These are phyloP conservation scores for Vesta saturnalis DNA, from an alignment of 2,888 invertebrate genomes.

Conservation along the genomic window DNA sequence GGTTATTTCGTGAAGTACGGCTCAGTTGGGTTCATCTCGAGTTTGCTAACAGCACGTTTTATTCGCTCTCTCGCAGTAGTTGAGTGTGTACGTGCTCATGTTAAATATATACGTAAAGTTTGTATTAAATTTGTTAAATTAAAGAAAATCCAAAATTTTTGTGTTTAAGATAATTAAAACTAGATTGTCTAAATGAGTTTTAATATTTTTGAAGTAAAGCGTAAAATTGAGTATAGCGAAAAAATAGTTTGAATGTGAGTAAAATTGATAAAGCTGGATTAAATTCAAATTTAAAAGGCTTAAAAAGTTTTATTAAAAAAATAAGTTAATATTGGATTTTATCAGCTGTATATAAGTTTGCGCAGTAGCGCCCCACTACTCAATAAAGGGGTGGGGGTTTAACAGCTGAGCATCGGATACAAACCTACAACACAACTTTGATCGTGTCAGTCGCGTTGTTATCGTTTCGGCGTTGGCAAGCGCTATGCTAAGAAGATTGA, in stretches of 20 bases:
- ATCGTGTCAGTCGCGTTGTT: slow-evolving; percentile 69
- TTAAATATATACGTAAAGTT: too few species aligned
- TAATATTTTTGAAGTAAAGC: too few species aligned
- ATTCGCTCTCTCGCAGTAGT: slow-evolving; percentile 9
- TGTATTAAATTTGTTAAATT: too few species aligned
- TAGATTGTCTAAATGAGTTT: too few species aligned
- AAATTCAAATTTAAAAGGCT: background rate
- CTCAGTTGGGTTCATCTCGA: slow-evolving; percentile 16
- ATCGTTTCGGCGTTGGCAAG: slow-evolving; percentile 59
- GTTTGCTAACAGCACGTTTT: slow-evolving; percentile 9
- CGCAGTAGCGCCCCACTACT: slow-evolving; percentile 41
- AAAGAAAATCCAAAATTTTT: too few species aligned
- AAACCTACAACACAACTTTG: slow-evolving; percentile 63
- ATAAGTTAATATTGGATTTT: slow-evolving; percentile 45
- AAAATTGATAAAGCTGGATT: too few species aligned
- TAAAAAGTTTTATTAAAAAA: slow-evolving; percentile 13
- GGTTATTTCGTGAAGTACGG: slow-evolving; percentile 9
- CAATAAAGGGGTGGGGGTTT: slow-evolving; percentile 50
- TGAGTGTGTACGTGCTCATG: background rate
- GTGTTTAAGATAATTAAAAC: too few species aligned
- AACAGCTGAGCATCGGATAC: slow-evolving; percentile 62
- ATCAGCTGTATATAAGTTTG: slow-evolving; percentile 53
- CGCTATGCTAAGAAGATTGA: slow-evolving; percentile 57
- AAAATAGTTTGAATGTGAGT: too few species aligned
- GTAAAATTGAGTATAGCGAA: too few species aligned